phyloP scores from a whole-genome alignment of 1,140 invertebrate genomes.

The Stratiolaelaps scimitus region DNA sequence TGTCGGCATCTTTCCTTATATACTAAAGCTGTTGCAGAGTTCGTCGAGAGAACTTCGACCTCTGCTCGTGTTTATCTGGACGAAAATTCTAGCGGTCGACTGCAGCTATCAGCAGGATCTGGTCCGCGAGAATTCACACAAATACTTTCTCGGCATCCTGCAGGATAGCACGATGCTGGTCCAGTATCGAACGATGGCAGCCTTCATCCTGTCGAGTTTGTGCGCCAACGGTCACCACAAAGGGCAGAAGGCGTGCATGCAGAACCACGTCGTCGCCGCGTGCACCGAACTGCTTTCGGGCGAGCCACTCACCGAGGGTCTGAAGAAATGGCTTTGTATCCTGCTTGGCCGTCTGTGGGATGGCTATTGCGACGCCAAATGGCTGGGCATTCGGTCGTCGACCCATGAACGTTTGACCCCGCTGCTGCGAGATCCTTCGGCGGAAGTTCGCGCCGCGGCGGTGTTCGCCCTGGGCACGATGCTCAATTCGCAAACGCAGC shows the following conservation, averaged over 20 bases:
- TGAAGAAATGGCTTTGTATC: conserved; percentile 63
- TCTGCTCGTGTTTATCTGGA: conserved; percentile 94
- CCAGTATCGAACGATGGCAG: conserved; percentile 72
- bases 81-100: conserved; percentile 94
- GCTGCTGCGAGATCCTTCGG: conserved; percentile 61
- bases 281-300: conserved; percentile 56
- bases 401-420: conserved; percentile 84
- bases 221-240: conserved; percentile 27
- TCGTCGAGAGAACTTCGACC: conserved; percentile 79
- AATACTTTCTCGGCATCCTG: conserved; percentile 80
- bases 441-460: conserved; percentile 76
- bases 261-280: conserved; percentile 72
- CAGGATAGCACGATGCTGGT: conserved; percentile 69
- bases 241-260: conserved; percentile 51
- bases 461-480: conserved; percentile 89
- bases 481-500: conserved; percentile 61
- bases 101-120: conserved; percentile 84
- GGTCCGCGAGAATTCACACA: conserved; percentile 84
- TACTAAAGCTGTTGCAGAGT: conserved; percentile 85
- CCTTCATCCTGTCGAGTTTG: conserved; percentile 69
- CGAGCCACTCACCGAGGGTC: conserved; percentile 39
- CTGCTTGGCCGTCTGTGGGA: conserved; percentile 87
- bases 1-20: conserved; percentile 98
- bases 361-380: conserved; percentile 77
- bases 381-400: conserved; percentile 86